These are phyloP conservation scores for Pachycephala philippinensis DNA, from an alignment of 2,113 vertebrate species.

Conservation along the genomic window DNA sequence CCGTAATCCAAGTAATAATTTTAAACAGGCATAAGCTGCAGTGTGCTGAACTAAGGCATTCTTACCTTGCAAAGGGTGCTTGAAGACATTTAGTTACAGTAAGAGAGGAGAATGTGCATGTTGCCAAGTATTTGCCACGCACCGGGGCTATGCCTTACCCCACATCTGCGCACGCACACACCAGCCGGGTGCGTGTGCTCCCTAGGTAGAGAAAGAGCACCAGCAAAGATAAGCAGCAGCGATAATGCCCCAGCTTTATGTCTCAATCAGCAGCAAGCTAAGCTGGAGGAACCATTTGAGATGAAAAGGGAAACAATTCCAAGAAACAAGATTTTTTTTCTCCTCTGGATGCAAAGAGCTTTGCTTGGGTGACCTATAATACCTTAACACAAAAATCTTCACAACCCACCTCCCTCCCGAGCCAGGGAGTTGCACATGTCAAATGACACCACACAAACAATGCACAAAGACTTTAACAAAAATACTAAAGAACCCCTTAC, in stretches of 20 bases:
- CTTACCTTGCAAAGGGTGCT: constrained; percentile 33
- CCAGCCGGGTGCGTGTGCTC: not conserved
- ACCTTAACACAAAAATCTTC: constrained; percentile 37
- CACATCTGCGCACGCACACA: not conserved
- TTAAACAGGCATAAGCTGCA: constrained; percentile 50
- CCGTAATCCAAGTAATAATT: constrained; percentile 56
- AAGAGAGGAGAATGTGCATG: constrained; percentile 2
- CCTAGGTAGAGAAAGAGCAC: not conserved
- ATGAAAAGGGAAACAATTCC: not conserved
- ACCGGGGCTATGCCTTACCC: not conserved
- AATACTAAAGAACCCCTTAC: constrained; percentile 69
- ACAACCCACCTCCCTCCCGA: constrained; percentile 29
- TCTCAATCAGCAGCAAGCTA: not conserved
- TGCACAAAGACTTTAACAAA: constrained; percentile 36
- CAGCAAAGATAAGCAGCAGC: not conserved
- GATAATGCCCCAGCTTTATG: not conserved
- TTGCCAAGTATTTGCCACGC: not conserved
- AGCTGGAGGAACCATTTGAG: not conserved
- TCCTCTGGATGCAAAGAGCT: not conserved
- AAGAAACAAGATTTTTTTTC: not conserved
- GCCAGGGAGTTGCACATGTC: constrained; percentile 55
- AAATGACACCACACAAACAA: constrained; percentile 60
- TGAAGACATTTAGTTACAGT: constrained; percentile 21
- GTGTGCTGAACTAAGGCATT: constrained; percentile 51
- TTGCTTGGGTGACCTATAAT: constrained; percentile 23